Evolutionary conservation across 2,888 invertebrate genomes (phyloP).

Genomic region (Uloborus plumipes): DNA sequence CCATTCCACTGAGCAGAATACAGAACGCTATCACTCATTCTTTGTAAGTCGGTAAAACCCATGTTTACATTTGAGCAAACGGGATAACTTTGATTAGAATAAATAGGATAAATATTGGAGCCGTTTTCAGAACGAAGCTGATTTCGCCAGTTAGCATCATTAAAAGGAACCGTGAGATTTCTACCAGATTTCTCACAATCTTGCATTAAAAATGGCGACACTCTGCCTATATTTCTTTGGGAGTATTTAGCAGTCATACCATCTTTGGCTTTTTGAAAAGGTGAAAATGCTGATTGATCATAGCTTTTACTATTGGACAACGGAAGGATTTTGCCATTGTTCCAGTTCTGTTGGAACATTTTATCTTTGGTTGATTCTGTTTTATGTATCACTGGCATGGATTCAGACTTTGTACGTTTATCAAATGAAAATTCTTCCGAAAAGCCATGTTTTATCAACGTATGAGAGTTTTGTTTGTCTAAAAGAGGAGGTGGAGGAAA

Average conservation of each 20-base stretch:
- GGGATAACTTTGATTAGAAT: slow-evolving; percentile 21
- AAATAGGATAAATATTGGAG: slow-evolving; percentile 14
- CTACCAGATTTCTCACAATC: slow-evolving; percentile 29
- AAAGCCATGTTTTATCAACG: slow-evolving; percentile 4
- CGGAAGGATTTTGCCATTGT: slow-evolving; percentile 12
- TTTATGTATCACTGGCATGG: neutral
- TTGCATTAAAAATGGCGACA: slow-evolving; percentile 56
- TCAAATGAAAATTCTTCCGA: neutral
- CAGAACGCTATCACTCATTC: slow-evolving; percentile 17
- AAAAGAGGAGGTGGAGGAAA: slow-evolving; percentile 60
- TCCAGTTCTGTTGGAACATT: slow-evolving; percentile 30
- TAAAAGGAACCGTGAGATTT: slow-evolving; percentile 15
- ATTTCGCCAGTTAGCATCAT: slow-evolving; percentile 27
- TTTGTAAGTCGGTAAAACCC: slow-evolving; percentile 26
- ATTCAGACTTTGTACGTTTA: neutral
- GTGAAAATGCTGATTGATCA: slow-evolving; percentile 42
- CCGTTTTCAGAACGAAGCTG: neutral
- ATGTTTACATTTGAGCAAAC: slow-evolving; percentile 16
- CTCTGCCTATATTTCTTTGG: slow-evolving; percentile 59
- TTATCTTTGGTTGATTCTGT: slow-evolving; percentile 4
- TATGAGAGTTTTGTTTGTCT: slow-evolving; percentile 29
- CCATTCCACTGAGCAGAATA: slow-evolving; percentile 34
- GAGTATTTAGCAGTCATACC: slow-evolving; percentile 12
- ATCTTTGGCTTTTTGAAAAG: slow-evolving; percentile 30
- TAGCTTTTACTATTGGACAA: slow-evolving; percentile 11